phyloP scores from a whole-genome alignment of 1,140 invertebrate species.

The Penaeus japonicus region DNA sequence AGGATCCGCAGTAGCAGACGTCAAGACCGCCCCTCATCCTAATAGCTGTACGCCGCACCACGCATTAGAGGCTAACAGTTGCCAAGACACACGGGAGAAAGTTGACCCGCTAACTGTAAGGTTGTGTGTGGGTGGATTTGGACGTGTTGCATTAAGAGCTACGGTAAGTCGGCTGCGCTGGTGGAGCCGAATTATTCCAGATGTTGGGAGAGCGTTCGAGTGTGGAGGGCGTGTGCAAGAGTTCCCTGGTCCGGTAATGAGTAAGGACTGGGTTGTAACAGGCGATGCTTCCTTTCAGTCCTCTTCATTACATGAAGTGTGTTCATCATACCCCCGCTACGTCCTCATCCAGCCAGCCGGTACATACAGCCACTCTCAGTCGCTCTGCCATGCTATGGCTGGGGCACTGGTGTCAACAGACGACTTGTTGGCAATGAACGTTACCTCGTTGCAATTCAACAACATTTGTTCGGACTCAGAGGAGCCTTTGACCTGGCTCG shows the following conservation, averaged over 20 bases:
- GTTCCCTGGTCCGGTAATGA: neutral
- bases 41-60: too few relatives aligned
- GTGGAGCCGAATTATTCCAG: neutral
- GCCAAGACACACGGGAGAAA: too few relatives aligned
- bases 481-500: constrained; percentile 13
- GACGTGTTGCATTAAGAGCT: too few relatives aligned
- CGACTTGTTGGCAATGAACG: neutral
- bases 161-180: neutral
- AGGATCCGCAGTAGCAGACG: too few relatives aligned
- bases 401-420: neutral
- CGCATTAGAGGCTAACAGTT: too few relatives aligned
- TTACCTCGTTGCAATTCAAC: neutral
- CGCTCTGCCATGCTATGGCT: neutral
- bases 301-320: neutral
- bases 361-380: neutral
- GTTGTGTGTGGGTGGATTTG: too few relatives aligned
- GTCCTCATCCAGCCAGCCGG: constrained; percentile 3
- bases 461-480: neutral
- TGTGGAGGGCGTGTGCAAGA: neutral
- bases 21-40: too few relatives aligned
- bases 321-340: neutral
- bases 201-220: neutral
- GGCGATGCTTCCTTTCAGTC: neutral
- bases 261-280: neutral
- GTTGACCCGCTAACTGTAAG: too few relatives aligned